Conservation (phyloP, 2,113 vertebrate genomes). For the Pogonocichla stellata region DNA sequence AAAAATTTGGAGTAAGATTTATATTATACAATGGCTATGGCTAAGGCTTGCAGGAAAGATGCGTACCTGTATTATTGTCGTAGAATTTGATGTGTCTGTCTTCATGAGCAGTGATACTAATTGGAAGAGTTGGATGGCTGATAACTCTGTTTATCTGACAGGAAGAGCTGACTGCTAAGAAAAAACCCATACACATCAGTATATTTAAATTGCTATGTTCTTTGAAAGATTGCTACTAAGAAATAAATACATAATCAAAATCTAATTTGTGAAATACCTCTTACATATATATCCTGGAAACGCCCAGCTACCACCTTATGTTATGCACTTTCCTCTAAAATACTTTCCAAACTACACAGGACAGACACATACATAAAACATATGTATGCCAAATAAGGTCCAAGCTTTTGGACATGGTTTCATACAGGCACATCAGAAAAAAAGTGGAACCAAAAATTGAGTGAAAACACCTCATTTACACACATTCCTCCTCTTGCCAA, state of each 20-base stretch:
- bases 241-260: neutral
- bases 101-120: constrained; percentile 97
- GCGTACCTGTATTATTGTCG: constrained; percentile 95
- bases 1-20: neutral
- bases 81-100: constrained; percentile 97
- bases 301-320: neutral
- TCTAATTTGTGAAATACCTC: neutral
- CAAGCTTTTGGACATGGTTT: neutral
- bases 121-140: constrained; percentile 97
- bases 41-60: neutral
- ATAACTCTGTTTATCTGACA: constrained; percentile 97
- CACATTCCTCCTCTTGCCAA: neutral
- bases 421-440: neutral
- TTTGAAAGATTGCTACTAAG: neutral
- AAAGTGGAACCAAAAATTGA: neutral
- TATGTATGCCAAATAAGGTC: neutral
- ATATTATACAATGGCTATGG: neutral
- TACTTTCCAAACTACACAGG: neutral
- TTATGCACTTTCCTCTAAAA: neutral
- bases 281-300: neutral
- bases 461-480: neutral
- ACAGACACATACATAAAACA: neutral
- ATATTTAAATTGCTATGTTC: neutral
- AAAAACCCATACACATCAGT: neutral
- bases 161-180: constrained; percentile 73